These are phyloP conservation scores for Thunnus thynnus DNA, from an alignment of 2,113 vertebrate genomes.

Conservation along the genomic window DNA sequence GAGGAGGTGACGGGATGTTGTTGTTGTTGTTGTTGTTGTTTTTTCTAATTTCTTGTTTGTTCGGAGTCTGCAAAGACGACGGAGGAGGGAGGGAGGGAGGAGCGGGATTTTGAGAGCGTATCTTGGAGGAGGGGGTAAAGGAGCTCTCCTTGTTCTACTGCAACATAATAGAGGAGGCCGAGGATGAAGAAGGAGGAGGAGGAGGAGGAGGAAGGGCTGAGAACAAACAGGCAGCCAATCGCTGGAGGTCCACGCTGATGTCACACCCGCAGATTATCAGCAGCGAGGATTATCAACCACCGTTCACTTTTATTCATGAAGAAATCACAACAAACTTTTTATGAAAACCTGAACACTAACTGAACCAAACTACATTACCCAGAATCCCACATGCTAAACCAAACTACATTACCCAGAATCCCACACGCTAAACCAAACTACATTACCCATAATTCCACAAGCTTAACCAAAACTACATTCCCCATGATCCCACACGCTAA, in stretches of 20 bases:
- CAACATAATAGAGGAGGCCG: slow-evolving; percentile 26
- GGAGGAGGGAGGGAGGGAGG: not conserved
- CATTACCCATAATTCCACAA: no score
- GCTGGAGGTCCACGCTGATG: not conserved
- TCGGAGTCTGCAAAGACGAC: slow-evolving; percentile 73
- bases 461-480: no score
- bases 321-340: no score
- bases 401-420: no score
- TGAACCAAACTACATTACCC: not conserved
- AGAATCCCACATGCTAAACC: no score
- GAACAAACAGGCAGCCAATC: slow-evolving; percentile 33
- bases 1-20: slow-evolving; percentile 2
- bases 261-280: no score
- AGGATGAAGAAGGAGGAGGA: slow-evolving; percentile 16
- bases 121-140: not conserved
- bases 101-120: not conserved
- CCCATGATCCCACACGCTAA: no score
- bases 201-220: slow-evolving; percentile 4
- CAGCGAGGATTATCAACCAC: no score
- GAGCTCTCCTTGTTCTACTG: slow-evolving; percentile 13
- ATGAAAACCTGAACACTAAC: no score
- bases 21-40: slow-evolving; percentile 84
- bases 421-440: no score
- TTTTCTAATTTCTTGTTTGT: slow-evolving; percentile 92
- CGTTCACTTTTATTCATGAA: no score